phyloP scores from a whole-genome alignment of 2,113 vertebrate species.

The Semnopithecus entellus region DNA sequence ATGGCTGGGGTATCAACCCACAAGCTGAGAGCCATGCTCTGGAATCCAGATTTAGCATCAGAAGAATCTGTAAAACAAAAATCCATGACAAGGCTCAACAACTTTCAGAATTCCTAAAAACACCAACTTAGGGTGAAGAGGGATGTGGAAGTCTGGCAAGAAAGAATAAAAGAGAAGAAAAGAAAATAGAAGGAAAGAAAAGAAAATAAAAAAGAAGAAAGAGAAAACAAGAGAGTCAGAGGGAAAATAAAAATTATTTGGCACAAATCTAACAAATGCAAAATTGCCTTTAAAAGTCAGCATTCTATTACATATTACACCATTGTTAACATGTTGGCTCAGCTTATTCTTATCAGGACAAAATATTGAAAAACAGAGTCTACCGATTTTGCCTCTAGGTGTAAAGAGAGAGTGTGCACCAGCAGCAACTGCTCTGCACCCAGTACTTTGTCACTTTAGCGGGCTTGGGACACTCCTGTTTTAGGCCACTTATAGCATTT shows the following conservation, averaged over 20 bases:
- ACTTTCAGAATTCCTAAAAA: not conserved
- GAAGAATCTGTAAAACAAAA: not conserved
- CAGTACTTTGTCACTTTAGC: fast-evolving
- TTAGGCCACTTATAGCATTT: not conserved
- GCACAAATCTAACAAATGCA: not conserved
- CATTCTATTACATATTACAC: too few species aligned
- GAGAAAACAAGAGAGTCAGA: not conserved
- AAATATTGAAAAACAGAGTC: not conserved
- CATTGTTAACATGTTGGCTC: not conserved
- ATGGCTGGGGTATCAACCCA: not conserved
- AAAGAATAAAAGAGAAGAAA: too few species aligned
- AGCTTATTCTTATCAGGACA: not conserved
- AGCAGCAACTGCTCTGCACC: not conserved
- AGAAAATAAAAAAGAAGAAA: not conserved
- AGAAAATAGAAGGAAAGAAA: too few species aligned
- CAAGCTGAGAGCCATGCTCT: not conserved
- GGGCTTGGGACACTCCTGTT: not conserved
- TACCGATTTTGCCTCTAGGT: not conserved
- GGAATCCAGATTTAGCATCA: not conserved
- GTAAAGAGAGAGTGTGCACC: not conserved
- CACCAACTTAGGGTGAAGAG: not conserved
- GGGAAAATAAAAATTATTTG: not conserved
- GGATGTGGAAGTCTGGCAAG: not conserved
- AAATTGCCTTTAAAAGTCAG: not conserved
- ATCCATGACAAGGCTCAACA: not conserved